Evolutionary conservation across 2,888 invertebrate genomes (phyloP).

Genomic region (Chrysomela aeneicollis): DNA sequence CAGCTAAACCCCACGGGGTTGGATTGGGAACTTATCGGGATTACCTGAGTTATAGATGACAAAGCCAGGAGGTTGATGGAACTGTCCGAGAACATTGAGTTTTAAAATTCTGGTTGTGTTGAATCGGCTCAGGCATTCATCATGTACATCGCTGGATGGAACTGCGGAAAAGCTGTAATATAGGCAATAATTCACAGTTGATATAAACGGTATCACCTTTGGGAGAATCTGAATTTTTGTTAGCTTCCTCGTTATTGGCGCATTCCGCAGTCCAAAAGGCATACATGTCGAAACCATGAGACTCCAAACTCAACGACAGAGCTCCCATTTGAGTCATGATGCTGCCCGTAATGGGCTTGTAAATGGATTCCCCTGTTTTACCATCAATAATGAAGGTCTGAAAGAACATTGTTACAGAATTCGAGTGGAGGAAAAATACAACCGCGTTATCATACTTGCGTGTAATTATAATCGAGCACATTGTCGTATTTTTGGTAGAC

Average conservation of each 20-base stretch:
- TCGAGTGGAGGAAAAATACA: too few species aligned
- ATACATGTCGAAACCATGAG: constrained; percentile 78
- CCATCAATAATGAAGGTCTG: constrained; percentile 70
- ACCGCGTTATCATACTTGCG: constrained; percentile 62
- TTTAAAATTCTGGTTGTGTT: constrained; percentile 73
- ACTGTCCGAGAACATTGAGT: constrained; percentile 72
- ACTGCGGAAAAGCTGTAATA: constrained; percentile 12
- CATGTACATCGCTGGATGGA: constrained; percentile 33
- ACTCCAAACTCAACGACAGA: constrained; percentile 66
- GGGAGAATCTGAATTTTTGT: constrained; percentile 29
- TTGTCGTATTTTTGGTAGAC: constrained; percentile 64
- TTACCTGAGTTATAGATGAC: constrained; percentile 75
- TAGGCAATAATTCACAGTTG: background rate
- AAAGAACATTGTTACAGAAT: constrained; percentile 26
- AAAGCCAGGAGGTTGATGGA: constrained; percentile 74
- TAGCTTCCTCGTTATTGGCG: constrained; percentile 52
- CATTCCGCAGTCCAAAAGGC: constrained; percentile 81
- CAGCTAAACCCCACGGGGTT: too few species aligned
- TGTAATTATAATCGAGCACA: constrained; percentile 64
- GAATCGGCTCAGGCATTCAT: constrained; percentile 62
- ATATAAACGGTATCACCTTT: constrained; percentile 42
- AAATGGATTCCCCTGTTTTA: constrained; percentile 67
- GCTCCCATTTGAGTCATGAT: constrained; percentile 70
- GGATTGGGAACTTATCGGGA: background rate
- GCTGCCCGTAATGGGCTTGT: constrained; percentile 68